Base-by-base conservation (phyloP, 2,113 vertebrate genomes). In the Oryzias celebensis region DNA sequence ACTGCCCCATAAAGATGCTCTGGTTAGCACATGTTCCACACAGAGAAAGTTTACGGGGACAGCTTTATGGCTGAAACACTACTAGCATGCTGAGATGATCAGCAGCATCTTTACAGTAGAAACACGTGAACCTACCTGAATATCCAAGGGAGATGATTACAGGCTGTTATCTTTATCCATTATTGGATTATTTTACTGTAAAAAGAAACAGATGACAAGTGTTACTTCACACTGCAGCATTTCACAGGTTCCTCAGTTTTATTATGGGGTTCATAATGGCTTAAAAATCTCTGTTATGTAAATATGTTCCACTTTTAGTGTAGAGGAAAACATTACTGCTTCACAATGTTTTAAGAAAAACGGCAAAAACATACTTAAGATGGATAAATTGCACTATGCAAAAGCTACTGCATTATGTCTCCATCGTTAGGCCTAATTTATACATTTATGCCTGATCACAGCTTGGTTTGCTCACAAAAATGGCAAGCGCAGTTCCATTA, bases 121-220 rank as follows among this genome's bases (percentile, higher is more conserved):
- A 71, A 47, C 57, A 50, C 42, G 72, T 51, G 72, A 67, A 86
- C 84, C 87, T 81, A 86, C 87, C 79, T 49, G 58, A 75, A 73
- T 49, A 75, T 74, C 59, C 48, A 46, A 42, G 42, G 45, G 65
- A 86, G 59, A 67, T 69, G 54, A 60, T 74, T 56, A 57, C 59
- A 65, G 56, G 50, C 54, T 58, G 51, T 61, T 63, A 51, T 80
- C 77, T 81, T 28, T 64, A 73, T 87, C 76, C 67, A 81, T 79
- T 73, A 73, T 58, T 51, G 23, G 73, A 73, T 63, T 73, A 69
- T 63, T 65, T 73, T 63, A 51, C 82, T 91, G 67, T 72, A 68
- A 42, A 66, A 63, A 59, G 67, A 65, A 76, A 76, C 54, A 64
- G 23, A 76, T 16, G 65, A 56, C 58, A 83, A 65, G 74, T 5